Conservation (phyloP, 2,797 vertebrate species). For the Mallotus villosus region DNA sequence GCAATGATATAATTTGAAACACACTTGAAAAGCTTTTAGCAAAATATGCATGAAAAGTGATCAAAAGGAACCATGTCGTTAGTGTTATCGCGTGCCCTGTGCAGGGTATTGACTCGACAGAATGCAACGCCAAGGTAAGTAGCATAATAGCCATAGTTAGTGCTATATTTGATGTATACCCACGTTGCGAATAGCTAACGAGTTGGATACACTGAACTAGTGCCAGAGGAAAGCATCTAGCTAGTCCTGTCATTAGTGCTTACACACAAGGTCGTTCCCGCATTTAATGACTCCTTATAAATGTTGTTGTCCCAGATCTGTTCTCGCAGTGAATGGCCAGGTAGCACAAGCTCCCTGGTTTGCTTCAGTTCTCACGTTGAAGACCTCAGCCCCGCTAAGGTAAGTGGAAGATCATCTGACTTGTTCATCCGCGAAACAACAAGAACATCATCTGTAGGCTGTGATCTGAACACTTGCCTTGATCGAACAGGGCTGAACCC, state of each 20-base stretch:
- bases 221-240: not conserved
- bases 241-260: not conserved
- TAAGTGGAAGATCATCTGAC: conserved; percentile 50
- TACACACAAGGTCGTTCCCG: not conserved
- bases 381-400: conserved; percentile 83
- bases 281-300: conserved; percentile 3
- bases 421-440: not conserved
- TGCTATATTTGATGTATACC: not conserved
- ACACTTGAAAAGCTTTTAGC: conserved; percentile 19
- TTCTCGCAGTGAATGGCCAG: conserved; percentile 53
- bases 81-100: conserved; percentile 43
- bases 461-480: not conserved
- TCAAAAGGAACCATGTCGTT: conserved; percentile 45
- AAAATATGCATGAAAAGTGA: conserved; percentile 12
- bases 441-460: not conserved
- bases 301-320: conserved; percentile 59
- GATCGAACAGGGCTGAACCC: conserved; percentile 81
- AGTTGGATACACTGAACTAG: not conserved
- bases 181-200: not conserved
- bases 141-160: not conserved
- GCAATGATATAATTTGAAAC: not conserved
- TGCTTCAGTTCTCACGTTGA: conserved; percentile 74
- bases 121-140: conserved; percentile 46
- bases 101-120: conserved; percentile 45
- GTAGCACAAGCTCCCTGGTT: conserved; percentile 76